A percentile compares a stretch with the other conserved stretches of the same genome.
phyloP scores from a whole-genome alignment of 2,797 vertebrate genomes.

The Tadarida brasiliensis region DNA sequence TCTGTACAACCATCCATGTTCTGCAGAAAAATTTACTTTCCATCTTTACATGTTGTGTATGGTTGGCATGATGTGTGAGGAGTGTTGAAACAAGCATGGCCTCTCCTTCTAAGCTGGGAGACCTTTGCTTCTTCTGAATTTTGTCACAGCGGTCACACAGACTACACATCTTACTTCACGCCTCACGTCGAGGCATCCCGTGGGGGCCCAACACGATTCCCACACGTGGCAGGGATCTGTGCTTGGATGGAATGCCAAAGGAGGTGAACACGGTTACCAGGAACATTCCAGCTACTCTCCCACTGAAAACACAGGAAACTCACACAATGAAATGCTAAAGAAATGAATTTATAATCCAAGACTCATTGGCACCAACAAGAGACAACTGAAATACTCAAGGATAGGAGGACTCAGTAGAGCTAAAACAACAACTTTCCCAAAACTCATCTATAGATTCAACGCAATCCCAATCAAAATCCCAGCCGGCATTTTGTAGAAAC shows the following conservation, averaged over 20 bases:
- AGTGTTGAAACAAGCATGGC: not conserved
- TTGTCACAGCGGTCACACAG: not conserved
- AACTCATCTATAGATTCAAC: not conserved
- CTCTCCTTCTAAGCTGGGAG: not conserved
- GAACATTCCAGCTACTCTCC: not conserved
- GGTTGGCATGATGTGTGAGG: not conserved
- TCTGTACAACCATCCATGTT: not conserved
- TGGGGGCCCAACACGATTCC: rapidly evolving
- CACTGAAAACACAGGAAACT: not conserved
- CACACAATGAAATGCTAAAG: not conserved
- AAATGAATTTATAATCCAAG: not conserved
- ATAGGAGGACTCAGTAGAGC: not conserved
- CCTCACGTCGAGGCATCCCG: rapidly evolving
- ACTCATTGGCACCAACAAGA: not conserved
- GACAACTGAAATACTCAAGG: not conserved
- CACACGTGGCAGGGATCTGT: not conserved
- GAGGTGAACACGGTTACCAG: not conserved
- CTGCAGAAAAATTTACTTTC: not conserved
- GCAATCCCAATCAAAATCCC: not conserved
- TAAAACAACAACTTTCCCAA: not conserved
- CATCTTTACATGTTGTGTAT: rapidly evolving
- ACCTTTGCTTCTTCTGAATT: not conserved
- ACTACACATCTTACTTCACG: not conserved
- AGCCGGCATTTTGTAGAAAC: not conserved
- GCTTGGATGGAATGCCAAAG: not conserved